Conservation (phyloP, 2,113 vertebrate species). For the Ondatra zibethicus region DNA sequence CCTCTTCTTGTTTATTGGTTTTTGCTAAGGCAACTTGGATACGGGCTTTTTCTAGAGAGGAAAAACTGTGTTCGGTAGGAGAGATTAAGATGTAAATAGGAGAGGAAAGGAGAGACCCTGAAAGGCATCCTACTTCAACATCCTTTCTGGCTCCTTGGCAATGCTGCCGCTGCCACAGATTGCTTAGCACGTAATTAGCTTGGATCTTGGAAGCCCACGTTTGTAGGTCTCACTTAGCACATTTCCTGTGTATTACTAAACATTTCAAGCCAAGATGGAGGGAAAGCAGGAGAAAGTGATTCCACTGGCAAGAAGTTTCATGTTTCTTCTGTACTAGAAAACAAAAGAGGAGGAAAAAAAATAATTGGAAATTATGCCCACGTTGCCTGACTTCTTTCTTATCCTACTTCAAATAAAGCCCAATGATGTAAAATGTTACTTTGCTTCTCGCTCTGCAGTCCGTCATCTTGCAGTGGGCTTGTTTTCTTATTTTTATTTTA, state of each 20-base stretch:
- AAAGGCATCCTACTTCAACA: background rate
- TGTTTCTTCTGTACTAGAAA: constrained; percentile 70
- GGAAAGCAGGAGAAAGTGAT: constrained; percentile 78
- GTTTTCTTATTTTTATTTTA: constrained; percentile 88
- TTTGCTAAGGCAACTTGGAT: background rate
- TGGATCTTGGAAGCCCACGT: constrained; percentile 66
- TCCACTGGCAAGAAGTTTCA: constrained; percentile 34
- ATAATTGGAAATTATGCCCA: constrained; percentile 76
- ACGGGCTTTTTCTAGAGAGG: background rate
- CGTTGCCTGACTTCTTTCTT: background rate
- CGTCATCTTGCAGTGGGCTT: constrained; percentile 83
- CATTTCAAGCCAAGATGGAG: constrained; percentile 67
- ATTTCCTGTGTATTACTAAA: constrained; percentile 67
- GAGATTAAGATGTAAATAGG: constrained; percentile 51
- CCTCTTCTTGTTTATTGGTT: background rate
- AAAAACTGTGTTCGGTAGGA: too few relatives aligned
- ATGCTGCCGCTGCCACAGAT: constrained; percentile 19
- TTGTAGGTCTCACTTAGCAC: constrained; percentile 61
- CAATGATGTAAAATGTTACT: constrained; percentile 84
- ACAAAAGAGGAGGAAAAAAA: constrained; percentile 70
- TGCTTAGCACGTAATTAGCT: constrained; percentile 81
- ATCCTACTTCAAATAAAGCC: constrained; percentile 84
- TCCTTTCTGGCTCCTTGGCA: constrained; percentile 44
- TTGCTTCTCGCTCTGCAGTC: constrained; percentile 80
- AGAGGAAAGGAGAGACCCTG: constrained; percentile 35